Evolutionary conservation across 2,113 vertebrate genomes (phyloP).

Genomic region (Rhinopomastus cyanomelas): DNA sequence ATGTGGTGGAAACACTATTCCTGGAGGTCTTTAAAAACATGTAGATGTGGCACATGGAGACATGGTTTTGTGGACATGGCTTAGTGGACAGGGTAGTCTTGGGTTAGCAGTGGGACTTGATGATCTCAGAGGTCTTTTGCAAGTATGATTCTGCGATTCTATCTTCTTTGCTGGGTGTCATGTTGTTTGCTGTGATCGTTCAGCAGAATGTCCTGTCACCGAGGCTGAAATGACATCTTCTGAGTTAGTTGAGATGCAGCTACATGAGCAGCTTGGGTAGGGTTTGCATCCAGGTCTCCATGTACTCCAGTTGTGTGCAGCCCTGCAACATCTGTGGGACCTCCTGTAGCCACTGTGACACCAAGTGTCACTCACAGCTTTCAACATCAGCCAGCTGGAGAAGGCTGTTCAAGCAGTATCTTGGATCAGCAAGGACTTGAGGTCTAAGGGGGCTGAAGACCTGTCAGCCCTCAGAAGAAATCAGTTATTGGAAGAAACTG

Average conservation of each 20-base stretch:
- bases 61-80: too few relatives aligned
- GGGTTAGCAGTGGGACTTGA: too few relatives aligned
- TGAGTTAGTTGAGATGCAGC: background rate
- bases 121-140: too few relatives aligned
- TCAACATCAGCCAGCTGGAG: background rate
- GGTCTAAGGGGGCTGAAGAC: background rate
- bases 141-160: too few relatives aligned
- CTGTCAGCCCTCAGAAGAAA: background rate
- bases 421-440: background rate
- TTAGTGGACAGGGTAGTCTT: too few relatives aligned
- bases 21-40: too few relatives aligned
- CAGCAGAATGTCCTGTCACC: background rate
- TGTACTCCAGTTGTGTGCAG: background rate
- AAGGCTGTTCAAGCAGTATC: background rate
- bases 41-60: too few relatives aligned
- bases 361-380: background rate
- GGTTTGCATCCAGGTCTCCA: background rate
- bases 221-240: background rate
- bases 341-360: background rate
- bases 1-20: too few relatives aligned
- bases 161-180: background rate
- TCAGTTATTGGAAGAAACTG: background rate
- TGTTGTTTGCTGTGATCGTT: background rate
- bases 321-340: background rate
- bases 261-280: background rate